These are phyloP conservation scores for Porites divaricata DNA, from an alignment of 92 coral and sea anemone genomes.

Conservation along the genomic window DNA sequence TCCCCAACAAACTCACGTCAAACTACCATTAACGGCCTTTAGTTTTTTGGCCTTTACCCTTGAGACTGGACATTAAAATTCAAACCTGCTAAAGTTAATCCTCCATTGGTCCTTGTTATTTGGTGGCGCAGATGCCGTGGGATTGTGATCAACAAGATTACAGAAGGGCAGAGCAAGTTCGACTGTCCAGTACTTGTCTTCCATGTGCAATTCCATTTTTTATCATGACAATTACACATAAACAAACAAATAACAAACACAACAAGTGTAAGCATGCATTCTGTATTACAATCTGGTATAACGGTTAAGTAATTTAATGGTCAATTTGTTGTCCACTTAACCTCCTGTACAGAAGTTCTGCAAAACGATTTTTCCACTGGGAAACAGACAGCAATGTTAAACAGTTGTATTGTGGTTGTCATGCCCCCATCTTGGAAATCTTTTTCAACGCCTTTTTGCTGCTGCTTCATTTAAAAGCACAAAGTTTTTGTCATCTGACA, in stretches of 20 bases:
- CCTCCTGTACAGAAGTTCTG: too few relatives aligned
- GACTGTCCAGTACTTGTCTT: conserved; percentile 85
- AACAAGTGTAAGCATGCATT: background rate
- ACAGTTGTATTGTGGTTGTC: too few relatives aligned
- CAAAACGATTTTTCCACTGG: too few relatives aligned
- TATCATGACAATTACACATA: too few relatives aligned
- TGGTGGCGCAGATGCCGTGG: conserved; percentile 82
- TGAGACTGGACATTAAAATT: background rate
- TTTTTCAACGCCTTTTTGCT: too few relatives aligned
- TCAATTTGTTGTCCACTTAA: too few relatives aligned
- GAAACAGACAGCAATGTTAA: too few relatives aligned
- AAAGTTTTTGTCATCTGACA: too few relatives aligned
- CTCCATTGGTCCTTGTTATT: conserved; percentile 82
- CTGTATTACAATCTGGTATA: too few relatives aligned
- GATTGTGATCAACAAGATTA: conserved; percentile 69
- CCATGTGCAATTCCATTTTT: background rate
- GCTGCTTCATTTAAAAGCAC: too few relatives aligned
- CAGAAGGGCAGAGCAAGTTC: conserved; percentile 83
- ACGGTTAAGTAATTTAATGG: too few relatives aligned
- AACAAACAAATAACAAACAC: background rate
- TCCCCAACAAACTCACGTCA: background rate
- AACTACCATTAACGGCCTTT: background rate
- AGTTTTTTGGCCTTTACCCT: background rate
- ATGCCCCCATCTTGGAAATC: too few relatives aligned
- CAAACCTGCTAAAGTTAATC: conserved; percentile 86